These are phyloP conservation scores for Osedax fenrisi DNA, from an alignment of 2,888 invertebrate species.

Conservation along the genomic window DNA sequence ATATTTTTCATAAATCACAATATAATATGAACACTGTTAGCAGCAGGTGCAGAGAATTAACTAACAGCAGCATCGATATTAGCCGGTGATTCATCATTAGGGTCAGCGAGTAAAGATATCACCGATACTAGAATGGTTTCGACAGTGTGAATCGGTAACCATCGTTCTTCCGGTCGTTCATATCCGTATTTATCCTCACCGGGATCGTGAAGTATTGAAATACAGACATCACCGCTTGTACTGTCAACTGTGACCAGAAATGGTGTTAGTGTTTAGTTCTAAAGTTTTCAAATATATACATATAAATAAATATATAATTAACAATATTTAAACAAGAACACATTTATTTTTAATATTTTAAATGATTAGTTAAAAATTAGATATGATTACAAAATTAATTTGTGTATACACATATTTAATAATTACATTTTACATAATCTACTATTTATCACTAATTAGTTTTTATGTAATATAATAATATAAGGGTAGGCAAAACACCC, in stretches of 20 bases:
- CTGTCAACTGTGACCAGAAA: constrained; percentile 63
- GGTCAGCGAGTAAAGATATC: constrained; percentile 97
- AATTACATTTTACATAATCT: not conserved
- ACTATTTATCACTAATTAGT: not conserved
- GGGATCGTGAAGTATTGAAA: constrained; percentile 95
- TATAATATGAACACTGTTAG: constrained; percentile 6
- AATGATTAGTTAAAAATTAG: too few relatives aligned
- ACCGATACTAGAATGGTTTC: constrained; percentile 97
- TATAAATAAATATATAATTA: not conserved
- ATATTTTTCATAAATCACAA: not conserved
- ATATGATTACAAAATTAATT: too few relatives aligned
- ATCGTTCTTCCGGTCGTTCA: constrained; percentile 90
- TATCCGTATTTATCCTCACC: constrained; percentile 98
- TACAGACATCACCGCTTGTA: constrained; percentile 86
- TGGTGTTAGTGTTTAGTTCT: not conserved
- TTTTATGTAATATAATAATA: too few relatives aligned
- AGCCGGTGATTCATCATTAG: constrained; percentile 96
- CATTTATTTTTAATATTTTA: too few relatives aligned
- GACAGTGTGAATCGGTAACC: constrained; percentile 96
- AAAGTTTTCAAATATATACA: not conserved
- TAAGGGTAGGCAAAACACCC: too few relatives aligned
- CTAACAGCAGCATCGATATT: constrained; percentile 96
- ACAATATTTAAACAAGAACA: not conserved
- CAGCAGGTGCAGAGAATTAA: not conserved
- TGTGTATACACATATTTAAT: not conserved